Percentiles rank a stretch among this genome's conserved stretches.
phyloP scores from a whole-genome alignment of 1,140 invertebrate genomes.

The Leptoteleia sp. region DNA sequence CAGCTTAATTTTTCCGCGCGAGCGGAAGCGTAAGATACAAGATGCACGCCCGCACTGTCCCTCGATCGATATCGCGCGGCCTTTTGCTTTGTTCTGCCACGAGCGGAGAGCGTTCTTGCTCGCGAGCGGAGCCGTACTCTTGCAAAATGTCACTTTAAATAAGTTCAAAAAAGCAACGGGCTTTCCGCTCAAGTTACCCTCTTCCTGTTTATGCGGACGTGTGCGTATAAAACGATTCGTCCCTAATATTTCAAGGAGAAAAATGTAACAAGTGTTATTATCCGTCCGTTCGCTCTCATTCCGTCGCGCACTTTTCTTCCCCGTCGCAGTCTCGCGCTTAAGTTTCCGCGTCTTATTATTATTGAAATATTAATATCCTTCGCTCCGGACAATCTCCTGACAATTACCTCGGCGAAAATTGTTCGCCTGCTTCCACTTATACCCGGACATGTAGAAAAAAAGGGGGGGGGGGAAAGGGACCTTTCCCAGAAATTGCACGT shows the following conservation, averaged over 20 bases:
- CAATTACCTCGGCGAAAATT: too few relatives aligned
- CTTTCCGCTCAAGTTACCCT: slow-evolving; percentile 44
- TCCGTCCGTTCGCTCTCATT: slow-evolving; percentile 12
- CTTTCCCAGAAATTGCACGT: too few relatives aligned
- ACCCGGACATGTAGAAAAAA: too few relatives aligned
- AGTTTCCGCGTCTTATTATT: too few relatives aligned
- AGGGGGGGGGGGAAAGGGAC: too few relatives aligned
- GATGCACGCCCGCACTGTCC: slow-evolving; percentile 21
- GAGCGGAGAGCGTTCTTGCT: slow-evolving; percentile 35
- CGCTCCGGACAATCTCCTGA: too few relatives aligned
- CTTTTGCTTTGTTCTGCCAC: slow-evolving; percentile 43
- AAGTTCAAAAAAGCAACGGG: slow-evolving; percentile 50
- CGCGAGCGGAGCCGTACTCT: slow-evolving; percentile 40
- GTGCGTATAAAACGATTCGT: slow-evolving; percentile 33
- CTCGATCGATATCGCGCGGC: slow-evolving; percentile 50
- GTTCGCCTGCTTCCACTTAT: too few relatives aligned
- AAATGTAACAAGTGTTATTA: slow-evolving; percentile 54
- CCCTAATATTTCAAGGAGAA: slow-evolving; percentile 44
- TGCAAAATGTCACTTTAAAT: slow-evolving; percentile 60
- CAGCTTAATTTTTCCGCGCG: too few relatives aligned
- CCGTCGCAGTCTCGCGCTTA: too few relatives aligned
- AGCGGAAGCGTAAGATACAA: slow-evolving; percentile 22
- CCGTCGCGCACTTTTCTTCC: too few relatives aligned
- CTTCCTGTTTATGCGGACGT: slow-evolving; percentile 31
- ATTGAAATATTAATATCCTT: too few relatives aligned